Evolutionary conservation across 2,113 vertebrate genomes (phyloP).

Genomic region (Arothron firmamentum): DNA sequence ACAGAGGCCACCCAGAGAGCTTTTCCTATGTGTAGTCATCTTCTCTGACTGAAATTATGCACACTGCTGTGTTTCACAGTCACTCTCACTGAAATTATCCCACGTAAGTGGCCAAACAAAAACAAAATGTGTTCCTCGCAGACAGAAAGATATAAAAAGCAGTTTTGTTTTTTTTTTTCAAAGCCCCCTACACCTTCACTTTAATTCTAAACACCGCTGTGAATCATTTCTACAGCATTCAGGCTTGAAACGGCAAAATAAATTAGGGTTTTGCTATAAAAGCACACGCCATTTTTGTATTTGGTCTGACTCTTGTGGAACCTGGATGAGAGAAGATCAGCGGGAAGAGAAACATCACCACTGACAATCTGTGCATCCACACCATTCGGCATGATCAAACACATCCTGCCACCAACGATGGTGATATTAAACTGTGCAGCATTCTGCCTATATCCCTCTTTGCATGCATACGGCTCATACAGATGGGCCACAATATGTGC

Average conservation of each 20-base stretch:
- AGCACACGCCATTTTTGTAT: slow-evolving; percentile 5
- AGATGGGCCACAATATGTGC: slow-evolving; percentile 54
- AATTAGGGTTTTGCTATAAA: background rate
- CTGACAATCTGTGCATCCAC: slow-evolving; percentile 44
- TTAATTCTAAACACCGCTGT: slow-evolving; percentile 3
- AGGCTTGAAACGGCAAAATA: no score
- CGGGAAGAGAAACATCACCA: slow-evolving; percentile 2
- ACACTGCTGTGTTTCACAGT: slow-evolving; percentile 32
- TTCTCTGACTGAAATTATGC: slow-evolving; percentile 41
- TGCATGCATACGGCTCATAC: slow-evolving; percentile 38
- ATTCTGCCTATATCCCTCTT: slow-evolving; percentile 30
- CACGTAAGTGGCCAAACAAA: slow-evolving; percentile 14
- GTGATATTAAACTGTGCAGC: slow-evolving; percentile 39
- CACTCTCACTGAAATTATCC: no score
- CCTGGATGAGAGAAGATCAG: slow-evolving; percentile 19
- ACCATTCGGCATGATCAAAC: slow-evolving; percentile 50
- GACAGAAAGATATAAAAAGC: slow-evolving; percentile 22
- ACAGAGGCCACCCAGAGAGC: slow-evolving; percentile 56
- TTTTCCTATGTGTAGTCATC: slow-evolving; percentile 42
- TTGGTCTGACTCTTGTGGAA: slow-evolving; percentile 22
- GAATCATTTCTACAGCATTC: background rate
- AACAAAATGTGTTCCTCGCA: background rate
- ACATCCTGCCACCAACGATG: slow-evolving; percentile 44
- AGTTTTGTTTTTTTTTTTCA: background rate
- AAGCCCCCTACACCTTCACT: slow-evolving; percentile 10